Conservation (phyloP, 2,888 invertebrate species). For the Polietes domitor region DNA sequence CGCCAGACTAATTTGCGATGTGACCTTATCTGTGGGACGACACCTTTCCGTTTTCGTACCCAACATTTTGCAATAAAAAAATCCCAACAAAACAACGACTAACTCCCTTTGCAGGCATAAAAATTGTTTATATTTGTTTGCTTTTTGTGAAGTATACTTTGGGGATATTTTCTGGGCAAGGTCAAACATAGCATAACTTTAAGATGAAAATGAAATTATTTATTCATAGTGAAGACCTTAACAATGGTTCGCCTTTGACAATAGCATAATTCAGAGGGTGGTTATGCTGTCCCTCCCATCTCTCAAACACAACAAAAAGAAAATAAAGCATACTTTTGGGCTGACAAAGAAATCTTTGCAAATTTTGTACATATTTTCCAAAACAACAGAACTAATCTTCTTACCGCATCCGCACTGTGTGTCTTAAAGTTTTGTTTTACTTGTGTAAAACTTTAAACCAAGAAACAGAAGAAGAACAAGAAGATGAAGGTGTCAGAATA, state of each 20-base stretch:
- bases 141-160: background rate
- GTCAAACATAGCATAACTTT: conserved; percentile 4
- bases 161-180: background rate
- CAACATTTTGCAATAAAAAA: background rate
- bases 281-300: no score
- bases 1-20: background rate
- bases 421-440: no score
- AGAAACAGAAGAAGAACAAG: no score
- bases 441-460: no score
- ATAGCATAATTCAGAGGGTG: no score
- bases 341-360: background rate
- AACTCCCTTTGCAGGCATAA: conserved; percentile 7
- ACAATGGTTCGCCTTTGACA: background rate
- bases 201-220: conserved; percentile 24
- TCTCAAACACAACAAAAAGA: no score
- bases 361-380: no score
- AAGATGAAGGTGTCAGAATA: no score
- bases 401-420: background rate
- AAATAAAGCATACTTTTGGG: background rate
- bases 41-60: background rate
- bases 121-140: background rate
- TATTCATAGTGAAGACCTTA: conserved; percentile 19
- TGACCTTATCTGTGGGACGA: background rate
- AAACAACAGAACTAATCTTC: background rate
- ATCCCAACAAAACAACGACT: background rate